Conservation (phyloP, 2,113 vertebrate genomes). For the Lagenorhynchus albirostris region DNA sequence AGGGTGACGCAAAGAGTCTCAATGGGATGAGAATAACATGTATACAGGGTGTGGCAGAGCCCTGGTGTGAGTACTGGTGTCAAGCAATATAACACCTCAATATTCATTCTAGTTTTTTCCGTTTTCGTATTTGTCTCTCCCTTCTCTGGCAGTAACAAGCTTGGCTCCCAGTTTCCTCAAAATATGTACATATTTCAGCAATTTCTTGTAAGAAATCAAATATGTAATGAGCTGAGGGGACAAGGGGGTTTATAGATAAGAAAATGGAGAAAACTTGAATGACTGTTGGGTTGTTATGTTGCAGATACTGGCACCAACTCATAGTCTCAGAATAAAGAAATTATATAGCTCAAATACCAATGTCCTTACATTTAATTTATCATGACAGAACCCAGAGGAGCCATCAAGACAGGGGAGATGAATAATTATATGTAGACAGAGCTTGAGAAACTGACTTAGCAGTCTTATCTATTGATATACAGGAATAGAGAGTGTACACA, state of each 20-base stretch:
- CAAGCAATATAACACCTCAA: neutral
- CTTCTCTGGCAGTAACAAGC: neutral
- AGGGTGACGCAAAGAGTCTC: neutral
- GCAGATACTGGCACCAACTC: neutral
- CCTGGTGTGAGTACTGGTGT: neutral
- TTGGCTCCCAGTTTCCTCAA: neutral
- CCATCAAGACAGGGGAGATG: neutral
- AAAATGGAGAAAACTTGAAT: neutral
- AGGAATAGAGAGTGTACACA: neutral
- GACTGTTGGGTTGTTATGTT: neutral
- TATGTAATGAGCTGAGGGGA: neutral
- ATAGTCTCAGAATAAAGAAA: neutral
- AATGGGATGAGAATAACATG: accelerated
- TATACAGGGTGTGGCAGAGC: neutral
- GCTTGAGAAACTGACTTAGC: neutral
- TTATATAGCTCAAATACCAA: neutral
- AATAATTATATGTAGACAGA: neutral
- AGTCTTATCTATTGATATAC: neutral
- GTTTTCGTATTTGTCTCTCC: neutral
- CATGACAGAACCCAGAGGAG: neutral
- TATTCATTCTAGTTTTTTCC: neutral
- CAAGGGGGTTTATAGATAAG: neutral
- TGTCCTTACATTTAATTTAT: neutral
- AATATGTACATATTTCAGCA: neutral
- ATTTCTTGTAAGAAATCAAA: neutral